Percentiles rank a stretch among this genome's conserved stretches.
Conservation (phyloP, 1,140 invertebrate species). For the Tetramorium alpestre region DNA sequence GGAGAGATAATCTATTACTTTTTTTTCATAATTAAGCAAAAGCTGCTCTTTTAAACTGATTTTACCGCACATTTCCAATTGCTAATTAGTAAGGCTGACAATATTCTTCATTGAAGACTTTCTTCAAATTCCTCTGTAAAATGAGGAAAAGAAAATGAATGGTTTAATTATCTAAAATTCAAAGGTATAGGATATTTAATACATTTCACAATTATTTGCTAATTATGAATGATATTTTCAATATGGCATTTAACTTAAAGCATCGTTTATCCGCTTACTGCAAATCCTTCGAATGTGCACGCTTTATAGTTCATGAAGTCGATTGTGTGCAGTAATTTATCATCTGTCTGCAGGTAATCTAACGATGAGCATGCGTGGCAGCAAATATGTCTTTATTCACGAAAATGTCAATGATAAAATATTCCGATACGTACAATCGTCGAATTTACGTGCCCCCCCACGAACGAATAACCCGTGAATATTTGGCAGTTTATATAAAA, state of each 20-base stretch:
- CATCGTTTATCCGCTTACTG: conserved; percentile 21
- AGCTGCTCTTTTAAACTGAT: neutral
- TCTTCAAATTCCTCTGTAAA: neutral
- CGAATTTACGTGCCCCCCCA: neutral
- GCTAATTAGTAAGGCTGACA: conserved; percentile 1
- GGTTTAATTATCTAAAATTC: neutral
- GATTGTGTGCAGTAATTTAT: conserved; percentile 35
- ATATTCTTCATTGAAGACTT: neutral
- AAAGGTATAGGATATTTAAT: neutral
- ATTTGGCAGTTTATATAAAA: neutral
- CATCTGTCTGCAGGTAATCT: conserved; percentile 38
- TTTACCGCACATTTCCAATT: neutral
- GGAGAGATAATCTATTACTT: conserved; percentile 33
- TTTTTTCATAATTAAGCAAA: conserved; percentile 15
- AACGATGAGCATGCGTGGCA: neutral
- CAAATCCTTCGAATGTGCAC: conserved; percentile 22
- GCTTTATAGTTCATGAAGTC: conserved; percentile 37
- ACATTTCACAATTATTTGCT: neutral
- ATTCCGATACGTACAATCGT: conserved; percentile 1
- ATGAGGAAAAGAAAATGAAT: neutral
- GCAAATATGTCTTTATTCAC: conserved; percentile 1
- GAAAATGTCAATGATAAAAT: neutral
- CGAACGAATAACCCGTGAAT: neutral
- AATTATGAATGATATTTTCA: conserved; percentile 30
- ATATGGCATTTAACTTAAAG: neutral